These are phyloP conservation scores for Acrobasis consociella DNA, from an alignment of 2,888 invertebrate genomes.

Conservation along the genomic window DNA sequence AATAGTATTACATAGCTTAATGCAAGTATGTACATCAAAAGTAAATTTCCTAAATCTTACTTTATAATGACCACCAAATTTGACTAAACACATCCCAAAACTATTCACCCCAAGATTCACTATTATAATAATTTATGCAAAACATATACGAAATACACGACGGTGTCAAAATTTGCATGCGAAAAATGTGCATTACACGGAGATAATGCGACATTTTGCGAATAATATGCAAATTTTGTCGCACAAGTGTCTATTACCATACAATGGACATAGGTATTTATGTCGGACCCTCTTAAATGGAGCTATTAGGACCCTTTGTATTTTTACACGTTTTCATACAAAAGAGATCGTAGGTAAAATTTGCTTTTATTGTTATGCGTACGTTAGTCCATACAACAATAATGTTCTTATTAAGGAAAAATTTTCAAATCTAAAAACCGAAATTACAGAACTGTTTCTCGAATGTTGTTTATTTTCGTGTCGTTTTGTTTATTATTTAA, in stretches of 20 bases:
- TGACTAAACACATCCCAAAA: not conserved
- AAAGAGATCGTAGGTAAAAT: constrained; percentile 1
- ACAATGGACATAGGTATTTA: constrained; percentile 45
- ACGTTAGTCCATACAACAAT: no score
- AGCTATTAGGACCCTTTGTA: constrained; percentile 36
- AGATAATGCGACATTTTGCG: constrained; percentile 36
- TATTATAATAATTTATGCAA: constrained; percentile 29
- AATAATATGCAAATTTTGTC: constrained; percentile 49
- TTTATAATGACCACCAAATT: not conserved
- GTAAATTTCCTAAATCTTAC: not conserved
- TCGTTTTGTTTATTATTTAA: no score
- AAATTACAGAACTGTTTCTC: no score
- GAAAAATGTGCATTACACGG: constrained; percentile 38
- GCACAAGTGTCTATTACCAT: constrained; percentile 45
- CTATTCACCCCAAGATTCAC: constrained; percentile 14
- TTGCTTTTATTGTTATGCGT: not conserved
- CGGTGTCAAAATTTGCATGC: constrained; percentile 35
- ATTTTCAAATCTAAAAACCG: no score
- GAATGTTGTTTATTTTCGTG: no score
- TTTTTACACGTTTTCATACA: constrained; percentile 34
- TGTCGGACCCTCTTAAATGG: constrained; percentile 46
- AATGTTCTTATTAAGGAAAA: no score
- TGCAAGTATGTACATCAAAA: not conserved
- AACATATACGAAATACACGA: constrained; percentile 28
- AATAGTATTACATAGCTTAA: no score